These are phyloP conservation scores for Papilio xuthus DNA, from an alignment of 1,140 invertebrate genomes.

Conservation along the genomic window DNA sequence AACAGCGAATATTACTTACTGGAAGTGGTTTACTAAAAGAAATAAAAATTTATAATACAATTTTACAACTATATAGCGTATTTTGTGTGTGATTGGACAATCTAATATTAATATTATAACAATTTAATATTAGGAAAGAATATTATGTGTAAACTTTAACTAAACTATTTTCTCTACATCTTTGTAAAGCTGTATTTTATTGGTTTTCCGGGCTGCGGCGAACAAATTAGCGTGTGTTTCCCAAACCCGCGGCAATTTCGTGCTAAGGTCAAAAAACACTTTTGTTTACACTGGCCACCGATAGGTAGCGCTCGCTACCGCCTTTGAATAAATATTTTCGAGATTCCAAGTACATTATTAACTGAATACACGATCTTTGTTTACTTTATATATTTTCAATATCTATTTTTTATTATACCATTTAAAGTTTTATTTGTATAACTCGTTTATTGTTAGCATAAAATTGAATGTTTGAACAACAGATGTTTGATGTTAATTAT, in stretches of 20 bases:
- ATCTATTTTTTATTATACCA: conserved; percentile 6
- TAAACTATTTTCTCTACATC: not conserved
- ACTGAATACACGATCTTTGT: conserved; percentile 12
- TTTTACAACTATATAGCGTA: too few species aligned
- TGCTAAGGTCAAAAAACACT: conserved; percentile 18
- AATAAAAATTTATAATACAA: too few species aligned
- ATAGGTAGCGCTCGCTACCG: conserved; percentile 13
- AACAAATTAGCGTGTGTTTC: conserved; percentile 16
- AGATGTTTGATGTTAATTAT: not conserved
- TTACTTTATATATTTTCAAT: conserved; percentile 3
- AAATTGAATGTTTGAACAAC: conserved; percentile 10
- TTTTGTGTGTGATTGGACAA: too few species aligned
- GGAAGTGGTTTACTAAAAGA: too few species aligned
- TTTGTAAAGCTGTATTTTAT: conserved; percentile 8
- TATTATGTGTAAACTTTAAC: not conserved
- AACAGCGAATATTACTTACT: not conserved
- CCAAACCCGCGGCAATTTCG: conserved; percentile 7
- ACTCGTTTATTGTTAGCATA: not conserved
- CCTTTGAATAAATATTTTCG: conserved; percentile 19
- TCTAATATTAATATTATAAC: too few species aligned
- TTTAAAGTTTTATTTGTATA: conserved; percentile 3
- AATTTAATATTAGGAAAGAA: too few species aligned
- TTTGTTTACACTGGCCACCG: not conserved
- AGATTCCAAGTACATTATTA: not conserved
- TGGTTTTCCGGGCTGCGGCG: not conserved